phyloP scores from a whole-genome alignment of 92 coral and sea anemone species.

The Palythoa heliodiscus region DNA sequence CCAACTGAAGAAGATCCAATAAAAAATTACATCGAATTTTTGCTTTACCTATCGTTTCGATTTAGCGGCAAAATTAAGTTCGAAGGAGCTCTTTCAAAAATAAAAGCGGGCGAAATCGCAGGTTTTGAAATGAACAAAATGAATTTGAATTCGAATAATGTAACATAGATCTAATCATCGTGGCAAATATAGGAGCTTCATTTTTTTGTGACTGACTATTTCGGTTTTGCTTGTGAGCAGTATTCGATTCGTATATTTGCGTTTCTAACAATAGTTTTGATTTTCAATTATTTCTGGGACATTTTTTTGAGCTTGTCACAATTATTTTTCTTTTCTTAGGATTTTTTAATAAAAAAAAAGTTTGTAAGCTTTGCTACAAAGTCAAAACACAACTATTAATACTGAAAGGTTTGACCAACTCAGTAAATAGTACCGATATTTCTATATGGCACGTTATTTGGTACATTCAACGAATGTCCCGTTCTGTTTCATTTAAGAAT shows the following conservation, averaged over 20 bases:
- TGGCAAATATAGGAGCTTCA: background rate
- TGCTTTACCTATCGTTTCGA: background rate
- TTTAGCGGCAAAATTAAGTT: constrained; percentile 15
- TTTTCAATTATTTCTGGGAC: background rate
- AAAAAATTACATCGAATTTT: constrained; percentile 8
- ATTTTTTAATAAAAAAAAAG: background rate
- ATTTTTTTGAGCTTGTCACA: background rate
- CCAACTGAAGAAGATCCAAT: constrained; percentile 7
- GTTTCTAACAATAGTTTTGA: background rate
- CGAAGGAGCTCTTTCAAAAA: background rate
- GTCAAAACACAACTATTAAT: background rate
- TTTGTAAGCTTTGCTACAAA: background rate
- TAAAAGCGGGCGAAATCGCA: background rate
- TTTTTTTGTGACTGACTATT: constrained; percentile 11
- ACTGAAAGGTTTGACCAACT: constrained; percentile 3
- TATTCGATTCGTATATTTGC: background rate
- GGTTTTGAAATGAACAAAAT: background rate
- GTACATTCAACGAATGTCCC: background rate
- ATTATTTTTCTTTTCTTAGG: background rate
- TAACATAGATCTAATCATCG: background rate
- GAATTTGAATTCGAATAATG: constrained; percentile 15
- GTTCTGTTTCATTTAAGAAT: background rate
- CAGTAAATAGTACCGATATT: background rate
- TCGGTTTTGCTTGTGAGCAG: constrained; percentile 10
- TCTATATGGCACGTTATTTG: background rate